Conservation (phyloP, 2,113 vertebrate genomes). For the Percopsis transmontana region DNA sequence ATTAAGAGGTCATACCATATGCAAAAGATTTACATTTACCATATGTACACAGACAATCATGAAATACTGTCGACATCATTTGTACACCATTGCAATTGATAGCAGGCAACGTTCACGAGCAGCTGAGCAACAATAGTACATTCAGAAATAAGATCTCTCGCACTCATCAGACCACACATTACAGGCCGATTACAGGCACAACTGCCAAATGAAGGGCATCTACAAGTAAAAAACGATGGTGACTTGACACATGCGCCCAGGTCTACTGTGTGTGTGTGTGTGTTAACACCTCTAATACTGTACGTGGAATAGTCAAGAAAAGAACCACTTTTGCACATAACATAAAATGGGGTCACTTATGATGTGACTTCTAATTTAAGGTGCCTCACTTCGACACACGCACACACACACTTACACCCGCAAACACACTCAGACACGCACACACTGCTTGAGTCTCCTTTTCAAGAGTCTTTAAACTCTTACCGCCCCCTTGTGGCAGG, state of each 20-base stretch:
- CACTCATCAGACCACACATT: slow-evolving; percentile 37
- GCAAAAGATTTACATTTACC: slow-evolving; percentile 68
- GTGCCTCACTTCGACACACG: too few relatives aligned
- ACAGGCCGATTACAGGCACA: slow-evolving; percentile 39
- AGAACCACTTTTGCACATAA: too few relatives aligned
- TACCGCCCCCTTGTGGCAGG: too few relatives aligned
- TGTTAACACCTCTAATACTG: not conserved
- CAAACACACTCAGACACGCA: too few relatives aligned
- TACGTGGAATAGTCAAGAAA: too few relatives aligned
- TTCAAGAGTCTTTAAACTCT: too few relatives aligned
- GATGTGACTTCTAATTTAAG: too few relatives aligned
- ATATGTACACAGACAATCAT: slow-evolving; percentile 46
- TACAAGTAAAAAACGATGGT: not conserved
- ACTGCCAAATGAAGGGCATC: slow-evolving; percentile 30
- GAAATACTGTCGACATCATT: slow-evolving; percentile 67
- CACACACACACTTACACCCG: too few relatives aligned
- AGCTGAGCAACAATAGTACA: slow-evolving; percentile 72
- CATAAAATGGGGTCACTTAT: too few relatives aligned
- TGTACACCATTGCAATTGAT: slow-evolving; percentile 71
- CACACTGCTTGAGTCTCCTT: too few relatives aligned
- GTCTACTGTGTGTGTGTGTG: not conserved
- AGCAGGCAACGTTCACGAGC: slow-evolving; percentile 72
- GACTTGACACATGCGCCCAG: not conserved
- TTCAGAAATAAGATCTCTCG: slow-evolving; percentile 68
- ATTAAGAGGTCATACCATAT: slow-evolving; percentile 57